phyloP scores from a whole-genome alignment of 2,797 vertebrate genomes.

The Naso thynnoides region DNA sequence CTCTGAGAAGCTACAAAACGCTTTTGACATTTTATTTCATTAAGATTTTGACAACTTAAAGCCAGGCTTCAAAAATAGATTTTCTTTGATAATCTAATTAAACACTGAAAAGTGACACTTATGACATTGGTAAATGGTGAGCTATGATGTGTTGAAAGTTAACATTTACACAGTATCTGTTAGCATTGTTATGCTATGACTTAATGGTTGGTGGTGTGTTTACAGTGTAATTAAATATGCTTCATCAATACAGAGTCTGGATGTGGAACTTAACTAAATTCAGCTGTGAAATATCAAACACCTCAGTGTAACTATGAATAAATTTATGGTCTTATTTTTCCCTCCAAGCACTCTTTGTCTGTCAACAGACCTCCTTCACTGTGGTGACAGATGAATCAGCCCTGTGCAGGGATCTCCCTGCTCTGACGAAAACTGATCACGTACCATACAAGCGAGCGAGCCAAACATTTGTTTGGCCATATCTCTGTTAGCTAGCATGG shows the following conservation, averaged over 20 bases:
- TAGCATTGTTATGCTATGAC: neutral
- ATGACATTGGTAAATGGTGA: neutral
- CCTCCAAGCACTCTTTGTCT: slow-evolving; percentile 55
- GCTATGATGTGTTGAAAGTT: neutral
- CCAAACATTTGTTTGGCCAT: slow-evolving; percentile 67
- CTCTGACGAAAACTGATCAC: slow-evolving; percentile 73
- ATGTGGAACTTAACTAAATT: slow-evolving; percentile 25
- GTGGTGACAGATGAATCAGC: slow-evolving; percentile 66
- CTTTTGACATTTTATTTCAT: slow-evolving; percentile 42
- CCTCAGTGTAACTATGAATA: slow-evolving; percentile 30
- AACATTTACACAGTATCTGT: slow-evolving; percentile 7
- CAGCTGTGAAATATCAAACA: slow-evolving; percentile 45
- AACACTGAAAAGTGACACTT: neutral
- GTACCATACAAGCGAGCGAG: slow-evolving; percentile 55
- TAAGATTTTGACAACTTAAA: neutral
- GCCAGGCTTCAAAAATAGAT: neutral
- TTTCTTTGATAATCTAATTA: neutral
- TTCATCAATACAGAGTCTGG: slow-evolving; percentile 14
- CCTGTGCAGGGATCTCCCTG: slow-evolving; percentile 59
- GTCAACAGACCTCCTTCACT: slow-evolving; percentile 56
- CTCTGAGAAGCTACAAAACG: slow-evolving; percentile 56
- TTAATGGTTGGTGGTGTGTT: slow-evolving; percentile 8
- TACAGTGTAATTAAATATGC: slow-evolving; percentile 6
- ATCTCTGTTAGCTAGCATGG: slow-evolving; percentile 61
- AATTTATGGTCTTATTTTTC: slow-evolving; percentile 30